Percentiles rank a stretch among this genome's conserved stretches.
Conservation (phyloP, 2,113 vertebrate species). For the Carlito syrichta region DNA sequence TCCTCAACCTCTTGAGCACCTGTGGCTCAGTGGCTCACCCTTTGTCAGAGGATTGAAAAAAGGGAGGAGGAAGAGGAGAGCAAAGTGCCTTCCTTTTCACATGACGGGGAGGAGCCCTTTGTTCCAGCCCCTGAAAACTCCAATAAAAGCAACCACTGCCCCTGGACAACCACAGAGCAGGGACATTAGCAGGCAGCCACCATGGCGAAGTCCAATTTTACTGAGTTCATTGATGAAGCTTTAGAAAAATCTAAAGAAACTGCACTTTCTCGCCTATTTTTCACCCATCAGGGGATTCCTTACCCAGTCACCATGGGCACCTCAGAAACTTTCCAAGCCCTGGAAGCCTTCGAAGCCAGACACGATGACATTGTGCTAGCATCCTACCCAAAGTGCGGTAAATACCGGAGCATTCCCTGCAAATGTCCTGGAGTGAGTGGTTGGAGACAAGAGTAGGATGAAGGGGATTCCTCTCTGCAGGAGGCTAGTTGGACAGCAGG, state of each 20-base stretch:
- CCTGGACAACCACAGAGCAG: neutral
- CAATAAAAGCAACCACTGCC: neutral
- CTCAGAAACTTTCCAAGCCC: constrained; percentile 74
- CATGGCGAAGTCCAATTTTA: constrained; percentile 66
- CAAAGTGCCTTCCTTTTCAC: neutral
- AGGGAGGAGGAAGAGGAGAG: neutral
- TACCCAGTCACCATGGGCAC: constrained; percentile 80
- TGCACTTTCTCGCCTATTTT: constrained; percentile 67
- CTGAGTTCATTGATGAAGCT: constrained; percentile 66
- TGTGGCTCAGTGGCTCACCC: neutral
- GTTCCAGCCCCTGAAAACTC: neutral
- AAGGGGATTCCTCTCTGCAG: neutral
- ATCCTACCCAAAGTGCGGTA: constrained; percentile 89
- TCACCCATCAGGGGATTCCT: constrained; percentile 79
- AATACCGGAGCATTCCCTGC: constrained; percentile 45
- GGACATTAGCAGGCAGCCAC: neutral
- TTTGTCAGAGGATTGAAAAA: neutral
- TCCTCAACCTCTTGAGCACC: constrained; percentile 37
- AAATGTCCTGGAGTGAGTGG: neutral
- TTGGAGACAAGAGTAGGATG: neutral
- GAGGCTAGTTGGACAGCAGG: neutral
- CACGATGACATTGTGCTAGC: constrained; percentile 83
- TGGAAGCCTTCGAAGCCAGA: constrained; percentile 78
- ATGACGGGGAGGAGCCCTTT: neutral
- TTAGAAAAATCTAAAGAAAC: constrained; percentile 71